Base-by-base conservation (phyloP, 2,888 invertebrate species). In the Tetropium fuscum region DNA sequence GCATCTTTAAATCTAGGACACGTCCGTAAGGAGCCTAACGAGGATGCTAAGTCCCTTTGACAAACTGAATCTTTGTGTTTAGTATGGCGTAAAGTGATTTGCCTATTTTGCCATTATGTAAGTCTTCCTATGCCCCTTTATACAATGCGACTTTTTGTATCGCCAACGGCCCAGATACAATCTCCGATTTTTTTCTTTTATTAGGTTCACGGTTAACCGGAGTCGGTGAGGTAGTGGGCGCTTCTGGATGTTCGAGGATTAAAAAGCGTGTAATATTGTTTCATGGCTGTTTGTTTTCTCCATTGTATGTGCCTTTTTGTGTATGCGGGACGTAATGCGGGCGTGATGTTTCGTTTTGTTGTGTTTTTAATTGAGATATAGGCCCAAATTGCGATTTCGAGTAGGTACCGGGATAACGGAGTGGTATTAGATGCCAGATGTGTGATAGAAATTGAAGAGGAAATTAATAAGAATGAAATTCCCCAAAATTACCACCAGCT, bases 201-300 rank as follows among this genome's bases (percentile, higher is more conserved):
- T 69, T 63, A 41, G 53, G 55, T 64, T 64, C 64, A 64, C 62
- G 68, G 68, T 70, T 64, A 70, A 68, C 65, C 66, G 55, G 64
- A 60, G 57, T 51, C 54, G 55, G 47, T 41, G 48, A 55, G 47
- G 16, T 25, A 41, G 47, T 53, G 53, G 61, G 53, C 45, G 59
- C 53, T 41, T 11, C 27, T 27, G 60, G 47, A 49, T 57, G 59
- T 61, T 63, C 55, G 49, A 63, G 62, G 73, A 75, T 74, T 74
- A 78, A 78, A 74, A 70, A 69, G 70, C 77, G 76, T 76, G 68
- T 77, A 76, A 78, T 73, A 68, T 74, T 71, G 75, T 78, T 78
- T 78, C 76, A 74, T 76, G 77, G 72, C 63, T 68, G 68, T 74
- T 75, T 77, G 73, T 73, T 70, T 75, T 72, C 65, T 60, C 61